These are phyloP conservation scores for Aphidoletes aphidimyza DNA, from an alignment of 2,888 invertebrate species.

Conservation along the genomic window DNA sequence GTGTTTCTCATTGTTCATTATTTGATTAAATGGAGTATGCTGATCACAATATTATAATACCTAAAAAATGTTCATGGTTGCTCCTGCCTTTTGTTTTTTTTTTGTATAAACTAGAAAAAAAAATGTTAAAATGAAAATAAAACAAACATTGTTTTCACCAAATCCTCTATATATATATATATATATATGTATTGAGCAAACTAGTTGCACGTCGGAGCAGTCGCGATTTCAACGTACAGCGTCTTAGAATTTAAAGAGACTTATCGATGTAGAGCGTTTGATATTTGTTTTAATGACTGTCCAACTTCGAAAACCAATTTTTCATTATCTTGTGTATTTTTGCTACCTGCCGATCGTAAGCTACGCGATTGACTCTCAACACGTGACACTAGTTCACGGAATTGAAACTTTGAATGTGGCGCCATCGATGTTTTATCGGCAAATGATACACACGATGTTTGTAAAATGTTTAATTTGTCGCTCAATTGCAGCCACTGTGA, in stretches of 20 bases:
- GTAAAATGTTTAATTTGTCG: conserved; percentile 83
- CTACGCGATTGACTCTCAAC: conserved; percentile 77
- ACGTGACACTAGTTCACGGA: conserved; percentile 78
- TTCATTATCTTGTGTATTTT: conserved; percentile 76
- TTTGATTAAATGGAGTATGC: not conserved
- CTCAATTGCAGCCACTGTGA: conserved; percentile 83
- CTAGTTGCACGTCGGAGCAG: not conserved
- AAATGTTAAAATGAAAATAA: too few species aligned
- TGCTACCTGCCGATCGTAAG: conserved; percentile 75
- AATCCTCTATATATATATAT: too few species aligned
- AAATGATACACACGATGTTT: conserved; percentile 83
- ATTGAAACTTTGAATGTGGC: conserved; percentile 88
- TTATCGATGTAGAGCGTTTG: conserved; percentile 67
- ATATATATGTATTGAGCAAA: not conserved
- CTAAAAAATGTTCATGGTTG: not conserved
- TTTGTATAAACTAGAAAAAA: too few species aligned
- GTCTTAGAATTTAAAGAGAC: too few species aligned
- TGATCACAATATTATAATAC: conserved; percentile 18
- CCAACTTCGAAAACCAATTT: conserved; percentile 76
- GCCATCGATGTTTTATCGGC: conserved; percentile 82
- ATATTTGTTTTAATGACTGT: conserved; percentile 66
- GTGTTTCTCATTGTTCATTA: not conserved
- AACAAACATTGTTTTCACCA: too few species aligned
- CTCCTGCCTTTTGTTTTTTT: too few species aligned
- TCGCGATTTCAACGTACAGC: too few species aligned